These are phyloP conservation scores for Benthosema pterotum DNA, from an alignment of 2,797 vertebrate genomes.

Conservation along the genomic window DNA sequence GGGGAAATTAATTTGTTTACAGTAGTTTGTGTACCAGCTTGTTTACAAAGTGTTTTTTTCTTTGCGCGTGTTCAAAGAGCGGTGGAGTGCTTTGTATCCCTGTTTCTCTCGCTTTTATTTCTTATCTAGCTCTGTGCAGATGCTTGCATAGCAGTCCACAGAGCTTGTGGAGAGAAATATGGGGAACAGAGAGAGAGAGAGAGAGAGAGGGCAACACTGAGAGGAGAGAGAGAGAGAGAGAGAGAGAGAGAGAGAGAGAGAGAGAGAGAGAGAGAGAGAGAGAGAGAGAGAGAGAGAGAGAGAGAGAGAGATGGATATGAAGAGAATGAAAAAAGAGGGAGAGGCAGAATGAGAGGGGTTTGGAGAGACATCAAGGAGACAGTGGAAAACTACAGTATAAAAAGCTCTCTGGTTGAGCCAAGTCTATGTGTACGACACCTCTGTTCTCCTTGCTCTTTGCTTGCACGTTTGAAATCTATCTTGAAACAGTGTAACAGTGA, in stretches of 20 bases:
- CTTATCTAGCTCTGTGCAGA: slow-evolving; percentile 27
- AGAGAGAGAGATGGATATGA: slow-evolving; percentile 21
- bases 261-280: slow-evolving; percentile 14
- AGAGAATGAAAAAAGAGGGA: slow-evolving; percentile 18
- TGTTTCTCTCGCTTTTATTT: slow-evolving; percentile 21
- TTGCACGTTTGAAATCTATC: too few species aligned
- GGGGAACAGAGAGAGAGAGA: slow-evolving; percentile 3
- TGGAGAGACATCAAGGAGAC: background rate
- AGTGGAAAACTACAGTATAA: too few species aligned
- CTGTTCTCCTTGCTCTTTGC: too few species aligned
- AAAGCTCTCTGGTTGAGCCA: background rate
- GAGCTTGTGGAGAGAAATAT: slow-evolving; percentile 2
- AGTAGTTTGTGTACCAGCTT: background rate
- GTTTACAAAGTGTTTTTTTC: background rate
- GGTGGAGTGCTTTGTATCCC: slow-evolving; percentile 10
- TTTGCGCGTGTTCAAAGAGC: slow-evolving; percentile 12
- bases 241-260: background rate
- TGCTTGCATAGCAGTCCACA: slow-evolving; percentile 31
- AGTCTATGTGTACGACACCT: background rate
- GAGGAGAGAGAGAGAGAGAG: slow-evolving; percentile 6
- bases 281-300: slow-evolving; percentile 17
- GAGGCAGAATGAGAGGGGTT: background rate
- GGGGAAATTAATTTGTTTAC: background rate
- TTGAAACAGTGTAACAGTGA: too few species aligned
- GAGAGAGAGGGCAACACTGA: background rate